These are phyloP conservation scores for Cryptomyrus ogoouensis DNA, from an alignment of 2,113 vertebrate species.

Conservation along the genomic window DNA sequence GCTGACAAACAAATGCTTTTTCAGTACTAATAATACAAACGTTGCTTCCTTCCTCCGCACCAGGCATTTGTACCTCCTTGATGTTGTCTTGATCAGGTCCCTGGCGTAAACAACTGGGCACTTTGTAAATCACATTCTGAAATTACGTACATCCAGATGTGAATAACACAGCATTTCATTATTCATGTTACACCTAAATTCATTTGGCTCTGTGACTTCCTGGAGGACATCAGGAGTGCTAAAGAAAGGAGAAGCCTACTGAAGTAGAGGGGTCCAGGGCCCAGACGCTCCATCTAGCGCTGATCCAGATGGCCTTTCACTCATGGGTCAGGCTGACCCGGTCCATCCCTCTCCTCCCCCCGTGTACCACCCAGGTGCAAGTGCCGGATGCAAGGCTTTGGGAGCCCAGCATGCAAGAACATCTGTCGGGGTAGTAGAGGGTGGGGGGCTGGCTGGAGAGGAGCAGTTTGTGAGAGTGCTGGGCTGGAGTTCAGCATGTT, in stretches of 20 bases:
- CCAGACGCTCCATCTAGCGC: neutral
- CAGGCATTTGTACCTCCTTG: neutral
- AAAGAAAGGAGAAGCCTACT: neutral
- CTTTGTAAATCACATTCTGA: neutral
- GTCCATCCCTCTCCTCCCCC: neutral
- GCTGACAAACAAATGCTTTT: neutral
- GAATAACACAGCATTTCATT: neutral
- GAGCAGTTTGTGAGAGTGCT: neutral
- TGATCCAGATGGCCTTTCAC: neutral
- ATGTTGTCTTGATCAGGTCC: neutral
- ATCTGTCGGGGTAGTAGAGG: neutral
- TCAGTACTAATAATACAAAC: conserved; percentile 9
- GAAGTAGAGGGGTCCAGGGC: neutral
- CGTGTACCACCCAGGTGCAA: conserved; percentile 10
- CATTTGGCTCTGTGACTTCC: neutral
- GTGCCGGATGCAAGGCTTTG: neutral
- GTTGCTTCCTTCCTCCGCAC: neutral
- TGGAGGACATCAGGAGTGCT: neutral
- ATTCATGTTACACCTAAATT: neutral
- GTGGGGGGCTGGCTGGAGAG: neutral
- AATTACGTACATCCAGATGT: neutral
- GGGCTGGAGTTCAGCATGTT: neutral
- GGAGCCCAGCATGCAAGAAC: conserved; percentile 2
- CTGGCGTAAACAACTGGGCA: neutral
- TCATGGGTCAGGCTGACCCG: neutral